A percentile compares a stretch with the other conserved stretches of the same genome.
Conservation (phyloP, 2,113 vertebrate species). For the Pluvianellus socialis region DNA sequence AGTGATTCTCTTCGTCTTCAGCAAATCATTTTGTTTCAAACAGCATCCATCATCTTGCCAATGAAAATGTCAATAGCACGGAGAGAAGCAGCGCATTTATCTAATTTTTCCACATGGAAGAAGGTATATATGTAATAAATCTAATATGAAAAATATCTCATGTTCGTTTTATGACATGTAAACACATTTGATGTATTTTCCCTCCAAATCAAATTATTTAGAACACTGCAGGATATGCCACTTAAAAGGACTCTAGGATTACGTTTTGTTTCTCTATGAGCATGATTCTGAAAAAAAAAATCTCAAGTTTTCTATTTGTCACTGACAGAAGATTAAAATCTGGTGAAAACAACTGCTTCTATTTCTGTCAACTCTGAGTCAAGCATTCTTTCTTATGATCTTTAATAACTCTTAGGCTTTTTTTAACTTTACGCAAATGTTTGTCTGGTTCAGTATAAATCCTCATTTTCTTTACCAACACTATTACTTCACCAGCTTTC, state of each 20-base stretch:
- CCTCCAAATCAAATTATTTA: constrained; percentile 21
- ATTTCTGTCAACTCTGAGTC: background rate
- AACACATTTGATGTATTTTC: constrained; percentile 29
- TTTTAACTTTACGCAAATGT: background rate
- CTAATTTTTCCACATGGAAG: background rate
- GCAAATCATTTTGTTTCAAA: constrained; percentile 14
- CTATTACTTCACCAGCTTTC: background rate
- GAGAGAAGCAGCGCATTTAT: background rate
- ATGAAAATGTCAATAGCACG: constrained; percentile 33
- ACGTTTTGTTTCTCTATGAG: background rate
- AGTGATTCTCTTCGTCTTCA: background rate
- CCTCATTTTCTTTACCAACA: background rate
- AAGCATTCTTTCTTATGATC: background rate
- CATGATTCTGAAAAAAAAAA: background rate
- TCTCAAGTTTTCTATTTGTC: background rate
- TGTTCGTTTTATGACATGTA: background rate
- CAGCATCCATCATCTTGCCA: constrained; percentile 15
- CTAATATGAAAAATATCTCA: background rate
- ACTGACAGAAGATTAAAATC: constrained; percentile 4
- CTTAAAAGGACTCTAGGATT: background rate
- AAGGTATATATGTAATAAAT: constrained; percentile 8
- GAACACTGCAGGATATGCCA: background rate
- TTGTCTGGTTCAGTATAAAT: background rate
- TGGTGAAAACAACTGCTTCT: background rate
- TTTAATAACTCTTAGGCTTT: background rate